Percentiles rank a stretch among this genome's conserved stretches.
These are phyloP conservation scores for Hippocampus abdominalis DNA, from an alignment of 2,113 vertebrate species.

Conservation along the genomic window DNA sequence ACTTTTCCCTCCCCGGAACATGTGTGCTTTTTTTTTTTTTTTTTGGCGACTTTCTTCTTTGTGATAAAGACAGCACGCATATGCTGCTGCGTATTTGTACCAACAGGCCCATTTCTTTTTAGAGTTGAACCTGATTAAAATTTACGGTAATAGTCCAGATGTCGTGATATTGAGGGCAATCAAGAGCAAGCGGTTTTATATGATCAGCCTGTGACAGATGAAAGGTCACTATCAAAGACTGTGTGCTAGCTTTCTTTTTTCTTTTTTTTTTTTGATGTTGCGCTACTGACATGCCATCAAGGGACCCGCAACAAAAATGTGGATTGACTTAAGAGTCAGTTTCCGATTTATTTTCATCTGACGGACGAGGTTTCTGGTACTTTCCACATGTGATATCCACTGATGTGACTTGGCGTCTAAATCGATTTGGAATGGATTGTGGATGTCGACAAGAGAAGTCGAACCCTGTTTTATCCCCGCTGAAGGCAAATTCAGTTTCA, in stretches of 20 bases:
- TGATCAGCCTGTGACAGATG: not conserved
- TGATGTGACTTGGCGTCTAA: not conserved
- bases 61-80: not conserved
- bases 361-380: not conserved
- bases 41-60: not conserved
- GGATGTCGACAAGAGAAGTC: not conserved
- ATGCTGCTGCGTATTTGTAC: not conserved
- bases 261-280: not conserved
- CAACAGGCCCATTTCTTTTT: not conserved
- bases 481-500: not conserved
- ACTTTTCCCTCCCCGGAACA: not conserved
- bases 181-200: not conserved
- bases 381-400: not conserved
- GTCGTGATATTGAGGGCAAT: not conserved
- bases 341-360: slow-evolving; percentile 1
- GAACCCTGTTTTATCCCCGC: not conserved
- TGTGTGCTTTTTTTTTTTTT: not conserved
- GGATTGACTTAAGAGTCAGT: not conserved
- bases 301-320: not conserved
- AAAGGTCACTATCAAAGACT: slow-evolving; percentile 6
- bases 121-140: not conserved
- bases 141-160: slow-evolving; percentile 2
- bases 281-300: not conserved
- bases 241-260: too few relatives aligned
- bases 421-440: slow-evolving; percentile 2